Base-by-base conservation (phyloP, 2,888 invertebrate genomes). In the Harmothoe impar region DNA sequence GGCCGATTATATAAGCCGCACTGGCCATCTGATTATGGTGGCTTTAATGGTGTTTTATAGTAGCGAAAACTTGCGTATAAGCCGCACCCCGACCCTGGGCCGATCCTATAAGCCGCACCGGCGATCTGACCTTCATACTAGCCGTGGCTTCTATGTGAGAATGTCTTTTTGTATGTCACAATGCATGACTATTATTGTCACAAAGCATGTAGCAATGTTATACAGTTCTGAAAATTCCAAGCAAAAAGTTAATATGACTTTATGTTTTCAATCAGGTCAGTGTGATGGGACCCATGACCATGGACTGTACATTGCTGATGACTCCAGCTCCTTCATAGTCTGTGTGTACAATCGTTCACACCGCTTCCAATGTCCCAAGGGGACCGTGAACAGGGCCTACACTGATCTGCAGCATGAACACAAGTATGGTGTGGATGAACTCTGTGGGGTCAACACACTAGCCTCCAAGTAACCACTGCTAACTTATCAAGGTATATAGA, bases 211-310 rank as follows among this genome's bases (percentile, higher is more conserved):
- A n/a, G n/a, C 43, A 43, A 43, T 3, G 10, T 43, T 43, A 43
- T 43, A 10, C 3, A 43, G 10, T 43, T 10, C 3, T 43, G 43
- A 10, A 7, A 43, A 43, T 10, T 43, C 10, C 10, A 10, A 10
- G 10, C 3, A 43, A 43, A 7, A 10, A 10, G 43, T 43, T 10
- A 43, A 3, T 10, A 43, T 43, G 43, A 43, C 43, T 10, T 77
- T n/a, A 29, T 29, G 3, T 35, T 43, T 81, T 35, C 3, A 3
- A 23, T 23, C 43, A 81, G 81, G 81, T 81, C 35, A 81, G 15
- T 81, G 81, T 81, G 81, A 81, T 81, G 81, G 35, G 15, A 17
- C 35, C 81, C 81, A 81, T 33, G 81, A 81, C 43, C 81, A 81
- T 81, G 81, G 81, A 5, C 35, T 81, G 35, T 81, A 81, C 81